Evolutionary conservation across 2,888 invertebrate species (phyloP).

Genomic region (Morpho deidamia): DNA sequence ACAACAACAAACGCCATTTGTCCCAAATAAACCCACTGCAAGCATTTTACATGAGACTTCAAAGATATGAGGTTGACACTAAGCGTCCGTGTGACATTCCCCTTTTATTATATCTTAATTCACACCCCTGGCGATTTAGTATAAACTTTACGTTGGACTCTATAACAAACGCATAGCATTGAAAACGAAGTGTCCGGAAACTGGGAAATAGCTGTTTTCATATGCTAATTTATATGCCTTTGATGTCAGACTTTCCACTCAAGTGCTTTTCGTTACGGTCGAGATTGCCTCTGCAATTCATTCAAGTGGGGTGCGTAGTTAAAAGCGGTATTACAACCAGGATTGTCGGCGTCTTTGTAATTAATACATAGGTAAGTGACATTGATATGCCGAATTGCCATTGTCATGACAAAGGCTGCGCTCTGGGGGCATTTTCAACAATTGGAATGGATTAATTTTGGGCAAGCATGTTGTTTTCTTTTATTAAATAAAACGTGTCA

Average conservation of each 20-base stretch:
- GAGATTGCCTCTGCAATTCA: slow-evolving; percentile 21
- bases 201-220: slow-evolving; percentile 39
- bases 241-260: slow-evolving; percentile 32
- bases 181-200: slow-evolving; percentile 23
- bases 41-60: slow-evolving; percentile 54
- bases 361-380: slow-evolving; percentile 65
- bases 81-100: slow-evolving; percentile 63
- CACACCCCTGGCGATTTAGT: slow-evolving; percentile 63
- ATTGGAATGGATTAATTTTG: slow-evolving; percentile 25
- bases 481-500: slow-evolving; percentile 8
- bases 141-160: slow-evolving; percentile 27
- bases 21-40: slow-evolving; percentile 45
- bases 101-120: slow-evolving; percentile 69
- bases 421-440: slow-evolving; percentile 24
- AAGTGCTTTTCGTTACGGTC: slow-evolving; percentile 28
- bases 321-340: slow-evolving; percentile 53
- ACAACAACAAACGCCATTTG: slow-evolving; percentile 30
- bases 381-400: slow-evolving; percentile 69
- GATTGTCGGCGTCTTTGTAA: slow-evolving; percentile 66
- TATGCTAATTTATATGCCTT: slow-evolving; percentile 48
- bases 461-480: slow-evolving; percentile 15
- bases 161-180: slow-evolving; percentile 23
- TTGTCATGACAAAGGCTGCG: slow-evolving; percentile 42
- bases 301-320: slow-evolving; percentile 52
- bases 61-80: slow-evolving; percentile 72